Percentiles rank a stretch among this genome's conserved stretches.
Evolutionary conservation across 2,113 vertebrate species (phyloP).

Genomic region (Xenopus tropicalis): UCB_Xtro_10.0 CM004447.2:93636501-93637000

Average conservation of each 20-base stretch:
- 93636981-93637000: too few species aligned
- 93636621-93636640: constrained; percentile 30
- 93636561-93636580: constrained; percentile 27
- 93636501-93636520: constrained; percentile 14
- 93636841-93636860: too few species aligned
- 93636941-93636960: too few species aligned
- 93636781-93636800: background rate
- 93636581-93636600: constrained; percentile 19
- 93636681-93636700: constrained; percentile 38
- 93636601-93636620: constrained; percentile 14
- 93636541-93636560: constrained; percentile 31
- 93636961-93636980: too few species aligned
- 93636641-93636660: constrained; percentile 44
- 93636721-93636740: constrained; percentile 5
- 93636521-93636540: constrained; percentile 34
- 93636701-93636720: constrained; percentile 39
- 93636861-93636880: too few species aligned
- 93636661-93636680: constrained; percentile 25
- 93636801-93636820: too few species aligned
- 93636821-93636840: too few species aligned
- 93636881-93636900: too few species aligned
- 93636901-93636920: too few species aligned
- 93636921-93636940: too few species aligned
- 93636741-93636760: background rate
- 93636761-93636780: background rate